Conservation (phyloP, 2,797 vertebrate species). For the Trematomus bernacchii region DNA sequence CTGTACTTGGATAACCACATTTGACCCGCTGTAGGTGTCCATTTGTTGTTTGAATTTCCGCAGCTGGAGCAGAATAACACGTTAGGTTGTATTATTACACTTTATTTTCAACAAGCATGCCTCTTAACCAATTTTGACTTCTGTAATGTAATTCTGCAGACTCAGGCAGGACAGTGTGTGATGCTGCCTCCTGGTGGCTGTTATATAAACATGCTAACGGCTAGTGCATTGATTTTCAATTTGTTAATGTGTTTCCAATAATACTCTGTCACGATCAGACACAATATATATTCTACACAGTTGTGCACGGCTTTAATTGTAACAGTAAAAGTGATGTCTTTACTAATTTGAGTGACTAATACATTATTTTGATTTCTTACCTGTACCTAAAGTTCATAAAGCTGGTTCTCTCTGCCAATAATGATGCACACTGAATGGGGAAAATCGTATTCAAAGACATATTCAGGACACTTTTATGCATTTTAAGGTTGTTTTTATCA, state of each 20-base stretch:
- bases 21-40: background rate
- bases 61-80: constrained; percentile 9
- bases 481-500: constrained; percentile 50
- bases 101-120: background rate
- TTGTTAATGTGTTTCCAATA: background rate
- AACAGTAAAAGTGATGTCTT: background rate
- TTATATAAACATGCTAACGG: no score
- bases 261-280: background rate
- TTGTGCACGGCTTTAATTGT: background rate
- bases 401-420: background rate
- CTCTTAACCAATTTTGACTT: background rate
- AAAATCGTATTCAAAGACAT: background rate
- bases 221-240: background rate
- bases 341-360: no score
- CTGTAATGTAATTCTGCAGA: background rate
- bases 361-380: background rate
- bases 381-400: background rate
- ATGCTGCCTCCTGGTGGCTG: constrained; percentile 41
- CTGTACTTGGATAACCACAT: background rate
- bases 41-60: background rate
- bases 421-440: background rate
- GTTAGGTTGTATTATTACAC: background rate
- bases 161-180: fast-evolving
- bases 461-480: background rate
- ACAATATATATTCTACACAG: background rate